A percentile compares a stretch with the other conserved stretches of the same genome.
Evolutionary conservation across 2,797 vertebrate species (phyloP).

Genomic region (Thaleichthys pacificus): DNA sequence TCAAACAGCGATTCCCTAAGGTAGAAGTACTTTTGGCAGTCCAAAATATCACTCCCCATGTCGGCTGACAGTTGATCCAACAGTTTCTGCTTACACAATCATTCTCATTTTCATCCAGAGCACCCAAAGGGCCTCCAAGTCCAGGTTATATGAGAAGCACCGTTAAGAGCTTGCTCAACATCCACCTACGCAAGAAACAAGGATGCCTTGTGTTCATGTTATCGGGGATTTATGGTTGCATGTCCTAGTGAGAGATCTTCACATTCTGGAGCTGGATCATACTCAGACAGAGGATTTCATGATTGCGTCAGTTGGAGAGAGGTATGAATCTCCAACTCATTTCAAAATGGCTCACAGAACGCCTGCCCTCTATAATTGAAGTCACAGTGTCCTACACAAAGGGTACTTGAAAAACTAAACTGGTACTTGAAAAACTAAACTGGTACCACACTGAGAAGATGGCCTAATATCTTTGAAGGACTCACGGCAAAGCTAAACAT

Average conservation of each 20-base stretch:
- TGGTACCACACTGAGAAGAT: not conserved
- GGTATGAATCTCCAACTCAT: not conserved
- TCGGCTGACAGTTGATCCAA: not conserved
- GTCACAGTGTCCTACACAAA: not conserved
- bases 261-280: not conserved
- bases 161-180: not conserved
- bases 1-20: constrained; percentile 28
- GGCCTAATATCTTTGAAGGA: not conserved
- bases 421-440: not conserved
- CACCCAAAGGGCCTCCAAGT: not conserved
- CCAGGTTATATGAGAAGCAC: not conserved
- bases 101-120: not conserved
- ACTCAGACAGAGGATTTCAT: not conserved
- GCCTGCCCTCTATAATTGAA: not conserved
- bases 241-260: not conserved
- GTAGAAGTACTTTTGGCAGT: constrained; percentile 26
- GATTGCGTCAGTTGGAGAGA: not conserved
- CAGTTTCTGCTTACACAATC: not conserved
- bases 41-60: constrained; percentile 6
- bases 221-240: not conserved
- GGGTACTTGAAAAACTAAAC: not conserved
- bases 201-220: not conserved
- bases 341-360: not conserved
- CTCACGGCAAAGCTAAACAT: not conserved
- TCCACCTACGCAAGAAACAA: no score